These are phyloP conservation scores for Drosophila kuntzei DNA, from an alignment of 2,888 invertebrate species.

Conservation along the genomic window DNA sequence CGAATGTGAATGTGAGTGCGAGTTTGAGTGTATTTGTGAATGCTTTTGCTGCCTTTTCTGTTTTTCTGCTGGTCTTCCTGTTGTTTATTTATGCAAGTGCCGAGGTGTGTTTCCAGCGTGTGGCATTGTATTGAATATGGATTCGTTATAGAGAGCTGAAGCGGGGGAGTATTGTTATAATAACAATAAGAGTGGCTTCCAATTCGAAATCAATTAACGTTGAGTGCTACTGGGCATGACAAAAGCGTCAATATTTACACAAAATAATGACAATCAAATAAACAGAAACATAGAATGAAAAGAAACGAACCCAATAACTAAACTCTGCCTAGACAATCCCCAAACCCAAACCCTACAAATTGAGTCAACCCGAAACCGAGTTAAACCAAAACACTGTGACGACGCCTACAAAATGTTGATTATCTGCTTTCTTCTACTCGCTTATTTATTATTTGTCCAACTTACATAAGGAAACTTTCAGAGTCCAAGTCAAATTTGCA, in stretches of 20 bases:
- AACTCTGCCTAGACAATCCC: constrained; percentile 14
- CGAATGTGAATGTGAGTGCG: constrained; percentile 19
- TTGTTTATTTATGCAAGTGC: constrained; percentile 63
- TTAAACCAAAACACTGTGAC: constrained; percentile 24
- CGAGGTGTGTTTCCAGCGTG: constrained; percentile 53
- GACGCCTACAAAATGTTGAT: constrained; percentile 51
- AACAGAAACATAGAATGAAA: constrained; percentile 55
- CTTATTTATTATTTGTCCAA: constrained; percentile 38
- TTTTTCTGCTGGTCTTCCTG: constrained; percentile 24
- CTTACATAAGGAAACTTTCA: constrained; percentile 48
- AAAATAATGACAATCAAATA: constrained; percentile 79
- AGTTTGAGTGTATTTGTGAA: constrained; percentile 33
- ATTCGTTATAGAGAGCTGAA: constrained; percentile 9
- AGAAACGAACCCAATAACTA: constrained; percentile 18
- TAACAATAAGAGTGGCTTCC: constrained; percentile 76
- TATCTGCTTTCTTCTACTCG: constrained; percentile 4
- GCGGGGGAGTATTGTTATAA: constrained; percentile 59
- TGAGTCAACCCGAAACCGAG: constrained; percentile 4
- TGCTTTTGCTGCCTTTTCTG: constrained; percentile 21
- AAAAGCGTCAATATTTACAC: constrained; percentile 80
- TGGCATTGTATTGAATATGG: constrained; percentile 28
- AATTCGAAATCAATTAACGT: constrained; percentile 82
- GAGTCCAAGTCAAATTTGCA: neutral
- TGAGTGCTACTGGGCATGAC: constrained; percentile 83
- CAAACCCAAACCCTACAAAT: constrained; percentile 19